These are phyloP conservation scores for Scaptomyza graminum DNA, from an alignment of 1,140 invertebrate species.

Conservation along the genomic window DNA sequence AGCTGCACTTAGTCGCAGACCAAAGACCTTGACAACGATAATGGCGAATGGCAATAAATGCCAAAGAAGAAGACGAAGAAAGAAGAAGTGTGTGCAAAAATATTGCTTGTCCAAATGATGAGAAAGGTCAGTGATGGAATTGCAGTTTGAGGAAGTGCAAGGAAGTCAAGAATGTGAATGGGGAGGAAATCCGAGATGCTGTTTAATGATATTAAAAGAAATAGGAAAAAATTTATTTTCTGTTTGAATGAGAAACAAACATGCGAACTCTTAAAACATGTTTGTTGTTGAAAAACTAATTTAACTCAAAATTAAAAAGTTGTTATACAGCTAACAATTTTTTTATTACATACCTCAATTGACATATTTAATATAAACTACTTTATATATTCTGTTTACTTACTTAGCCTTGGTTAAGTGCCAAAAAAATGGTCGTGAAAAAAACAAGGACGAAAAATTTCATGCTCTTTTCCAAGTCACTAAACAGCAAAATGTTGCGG, in stretches of 20 bases:
- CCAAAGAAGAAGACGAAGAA: background rate
- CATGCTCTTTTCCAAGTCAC: constrained; percentile 51
- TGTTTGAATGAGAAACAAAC: no score
- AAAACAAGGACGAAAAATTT: constrained; percentile 35
- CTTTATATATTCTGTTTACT: background rate
- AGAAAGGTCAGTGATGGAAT: constrained; percentile 25
- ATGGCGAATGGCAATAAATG: constrained; percentile 9
- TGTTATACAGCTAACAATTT: no score
- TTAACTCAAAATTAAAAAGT: no score
- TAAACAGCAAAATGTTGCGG: constrained; percentile 50
- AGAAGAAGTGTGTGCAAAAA: background rate
- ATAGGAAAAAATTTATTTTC: no score
- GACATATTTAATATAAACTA: background rate
- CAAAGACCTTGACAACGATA: constrained; percentile 50
- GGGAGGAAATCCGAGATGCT: no score
- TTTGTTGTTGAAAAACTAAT: no score
- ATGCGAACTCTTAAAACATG: no score
- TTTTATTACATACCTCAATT: no score
- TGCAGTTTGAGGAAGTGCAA: constrained; percentile 2
- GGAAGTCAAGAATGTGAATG: background rate
- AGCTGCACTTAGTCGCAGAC: constrained; percentile 2
- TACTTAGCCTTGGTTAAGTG: constrained; percentile 68
- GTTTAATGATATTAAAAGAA: no score
- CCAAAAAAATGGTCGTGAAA: constrained; percentile 52
- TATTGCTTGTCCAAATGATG: background rate